phyloP scores from a whole-genome alignment of 2,797 vertebrate species.

The Tadarida brasiliensis region DNA sequence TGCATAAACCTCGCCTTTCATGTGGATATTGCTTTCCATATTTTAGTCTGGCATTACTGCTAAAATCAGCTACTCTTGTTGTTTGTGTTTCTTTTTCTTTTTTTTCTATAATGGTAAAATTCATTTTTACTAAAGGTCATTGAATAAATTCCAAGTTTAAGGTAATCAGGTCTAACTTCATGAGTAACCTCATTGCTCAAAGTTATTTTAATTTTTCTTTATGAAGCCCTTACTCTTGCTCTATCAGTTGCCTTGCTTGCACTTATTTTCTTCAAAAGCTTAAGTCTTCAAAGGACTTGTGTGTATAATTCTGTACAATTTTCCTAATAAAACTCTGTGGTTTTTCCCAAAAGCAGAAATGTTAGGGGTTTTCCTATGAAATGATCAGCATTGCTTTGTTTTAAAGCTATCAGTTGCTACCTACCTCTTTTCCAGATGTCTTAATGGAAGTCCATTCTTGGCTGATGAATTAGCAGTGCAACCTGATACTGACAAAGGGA shows the following conservation, averaged over 20 bases:
- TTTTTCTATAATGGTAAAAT: background rate
- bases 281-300: background rate
- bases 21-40: background rate
- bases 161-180: background rate
- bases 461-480: background rate
- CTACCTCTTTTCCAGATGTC: background rate
- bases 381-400: background rate
- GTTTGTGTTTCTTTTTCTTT: background rate
- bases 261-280: background rate
- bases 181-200: background rate
- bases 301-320: background rate
- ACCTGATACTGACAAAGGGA: background rate
- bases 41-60: background rate
- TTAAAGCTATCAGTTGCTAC: background rate
- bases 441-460: background rate
- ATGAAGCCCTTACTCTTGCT: background rate
- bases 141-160: background rate
- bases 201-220: background rate
- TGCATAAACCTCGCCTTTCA: background rate
- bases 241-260: background rate
- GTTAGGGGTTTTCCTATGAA: background rate
- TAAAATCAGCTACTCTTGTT: background rate
- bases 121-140: background rate
- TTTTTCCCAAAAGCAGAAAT: background rate
- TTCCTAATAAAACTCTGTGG: background rate